A percentile compares a stretch with the other conserved stretches of the same genome.
Evolutionary conservation across 2,113 vertebrate species (phyloP).

Genomic region (Carlito syrichta): DNA sequence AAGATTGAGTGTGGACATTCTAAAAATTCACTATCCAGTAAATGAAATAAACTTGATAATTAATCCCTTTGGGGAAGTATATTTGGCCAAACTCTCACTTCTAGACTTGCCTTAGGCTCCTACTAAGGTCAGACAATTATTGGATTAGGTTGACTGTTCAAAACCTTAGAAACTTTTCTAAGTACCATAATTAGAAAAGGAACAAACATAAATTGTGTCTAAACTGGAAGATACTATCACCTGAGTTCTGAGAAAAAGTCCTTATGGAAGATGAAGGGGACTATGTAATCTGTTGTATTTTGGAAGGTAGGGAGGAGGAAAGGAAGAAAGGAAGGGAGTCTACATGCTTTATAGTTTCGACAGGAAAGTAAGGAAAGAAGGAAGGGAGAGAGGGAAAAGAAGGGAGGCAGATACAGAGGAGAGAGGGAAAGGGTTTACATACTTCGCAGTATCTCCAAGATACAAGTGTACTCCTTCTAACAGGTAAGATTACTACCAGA

Average conservation of each 20-base stretch:
- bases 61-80: not conserved
- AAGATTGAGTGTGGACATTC: not conserved
- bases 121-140: not conserved
- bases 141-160: not conserved
- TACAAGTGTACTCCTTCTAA: not conserved
- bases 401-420: not conserved
- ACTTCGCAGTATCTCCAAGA: not conserved
- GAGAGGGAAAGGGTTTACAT: not conserved
- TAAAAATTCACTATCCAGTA: not conserved
- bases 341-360: no score
- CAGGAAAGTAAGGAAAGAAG: not conserved
- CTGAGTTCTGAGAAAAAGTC: conserved; percentile 17
- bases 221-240: not conserved
- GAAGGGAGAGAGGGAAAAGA: not conserved
- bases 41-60: not conserved
- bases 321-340: not conserved
- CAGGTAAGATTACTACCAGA: not conserved
- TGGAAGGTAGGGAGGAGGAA: no score
- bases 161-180: conserved; percentile 25
- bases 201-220: not conserved
- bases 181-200: not conserved
- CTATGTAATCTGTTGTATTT: not conserved
- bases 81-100: not conserved
- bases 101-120: not conserved
- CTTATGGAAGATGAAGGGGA: not conserved